phyloP scores from a whole-genome alignment of 2,113 vertebrate genomes.

The Erythrolamprus reginae region DNA sequence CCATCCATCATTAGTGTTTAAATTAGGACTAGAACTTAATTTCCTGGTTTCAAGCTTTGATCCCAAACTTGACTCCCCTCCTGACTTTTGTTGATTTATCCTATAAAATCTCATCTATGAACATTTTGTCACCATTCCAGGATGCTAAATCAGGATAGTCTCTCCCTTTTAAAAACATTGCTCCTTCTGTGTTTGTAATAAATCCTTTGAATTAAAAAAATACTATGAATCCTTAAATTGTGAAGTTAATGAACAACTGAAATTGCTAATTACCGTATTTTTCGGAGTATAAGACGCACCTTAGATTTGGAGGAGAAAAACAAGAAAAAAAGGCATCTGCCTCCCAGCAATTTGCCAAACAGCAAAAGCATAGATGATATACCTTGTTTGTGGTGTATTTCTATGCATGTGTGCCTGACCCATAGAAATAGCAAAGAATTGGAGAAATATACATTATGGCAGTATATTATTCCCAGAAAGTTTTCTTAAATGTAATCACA shows the following conservation, averaged over 20 bases:
- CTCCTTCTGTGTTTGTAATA: neutral
- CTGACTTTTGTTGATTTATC: neutral
- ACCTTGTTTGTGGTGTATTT: no score
- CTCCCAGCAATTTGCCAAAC: no score
- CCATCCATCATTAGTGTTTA: neutral
- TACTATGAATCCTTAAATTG: neutral
- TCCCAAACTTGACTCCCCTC: neutral
- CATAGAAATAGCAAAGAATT: no score
- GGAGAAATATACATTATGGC: no score
- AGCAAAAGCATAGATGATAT: no score
- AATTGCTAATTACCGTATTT: slow-evolving; percentile 17
- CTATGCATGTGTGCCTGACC: no score
- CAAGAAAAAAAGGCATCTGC: no score
- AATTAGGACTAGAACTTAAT: neutral
- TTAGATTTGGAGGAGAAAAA: no score
- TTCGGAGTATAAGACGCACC: no score
- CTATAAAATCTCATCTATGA: slow-evolving; percentile 8
- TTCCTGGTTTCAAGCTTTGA: neutral
- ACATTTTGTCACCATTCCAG: neutral
- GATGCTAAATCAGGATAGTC: neutral
- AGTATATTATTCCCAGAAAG: no score
- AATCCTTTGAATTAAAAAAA: neutral
- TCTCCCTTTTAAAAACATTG: neutral
- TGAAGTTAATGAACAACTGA: slow-evolving; percentile 2
- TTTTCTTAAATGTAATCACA: no score